phyloP scores from a whole-genome alignment of 1,140 invertebrate species.

The Drosophila willistoni region DNA sequence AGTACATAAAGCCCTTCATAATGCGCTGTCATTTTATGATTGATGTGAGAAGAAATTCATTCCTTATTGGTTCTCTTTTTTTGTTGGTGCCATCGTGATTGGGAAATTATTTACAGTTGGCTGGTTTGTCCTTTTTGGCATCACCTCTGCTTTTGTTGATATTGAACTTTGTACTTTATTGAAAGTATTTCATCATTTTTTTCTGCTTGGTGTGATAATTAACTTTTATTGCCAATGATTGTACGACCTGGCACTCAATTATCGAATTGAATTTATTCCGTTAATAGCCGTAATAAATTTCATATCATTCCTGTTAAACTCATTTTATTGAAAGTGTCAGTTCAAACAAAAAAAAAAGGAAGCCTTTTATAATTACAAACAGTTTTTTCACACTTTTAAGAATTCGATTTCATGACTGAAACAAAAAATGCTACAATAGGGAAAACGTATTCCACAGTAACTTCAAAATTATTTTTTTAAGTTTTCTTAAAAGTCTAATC shows the following conservation, averaged over 20 bases:
- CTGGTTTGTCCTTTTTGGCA: neutral
- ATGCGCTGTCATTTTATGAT: slow-evolving; percentile 23
- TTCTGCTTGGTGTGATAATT: neutral
- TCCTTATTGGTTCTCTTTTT: neutral
- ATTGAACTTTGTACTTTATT: neutral
- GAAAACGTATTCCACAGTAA: no score
- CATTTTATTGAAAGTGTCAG: neutral
- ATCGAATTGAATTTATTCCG: neutral
- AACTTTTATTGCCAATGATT: neutral
- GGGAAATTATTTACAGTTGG: slow-evolving; percentile 5
- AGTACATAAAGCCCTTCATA: slow-evolving; percentile 3
- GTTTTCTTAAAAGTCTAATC: no score
- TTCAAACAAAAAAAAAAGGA: neutral
- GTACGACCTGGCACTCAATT: neutral
- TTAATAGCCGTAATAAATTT: slow-evolving; percentile 1
- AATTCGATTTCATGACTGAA: no score
- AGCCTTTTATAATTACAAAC: no score
- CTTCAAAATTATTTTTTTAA: no score
- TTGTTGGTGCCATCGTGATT: neutral
- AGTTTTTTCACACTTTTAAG: no score
- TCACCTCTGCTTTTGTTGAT: slow-evolving; percentile 2
- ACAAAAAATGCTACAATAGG: no score
- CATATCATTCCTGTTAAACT: neutral
- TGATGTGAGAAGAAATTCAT: slow-evolving; percentile 4
- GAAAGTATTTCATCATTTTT: neutral